Percentiles rank a stretch among this genome's conserved stretches.
Conservation (phyloP, 2,113 vertebrate species). For the Anguilla rostrata region DNA sequence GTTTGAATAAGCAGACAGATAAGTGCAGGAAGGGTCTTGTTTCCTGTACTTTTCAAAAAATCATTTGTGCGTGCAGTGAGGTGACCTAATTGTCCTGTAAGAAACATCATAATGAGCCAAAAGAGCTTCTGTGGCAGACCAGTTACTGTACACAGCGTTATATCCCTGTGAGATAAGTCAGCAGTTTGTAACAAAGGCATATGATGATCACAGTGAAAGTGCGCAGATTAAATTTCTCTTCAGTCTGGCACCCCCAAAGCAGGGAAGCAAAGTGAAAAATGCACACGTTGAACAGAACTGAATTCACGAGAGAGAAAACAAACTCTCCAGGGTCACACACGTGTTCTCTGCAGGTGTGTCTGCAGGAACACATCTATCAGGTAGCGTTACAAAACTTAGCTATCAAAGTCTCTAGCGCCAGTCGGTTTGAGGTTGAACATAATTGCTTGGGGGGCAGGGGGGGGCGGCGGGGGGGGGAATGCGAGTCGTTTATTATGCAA, state of each 20-base stretch:
- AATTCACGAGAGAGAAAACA: neutral
- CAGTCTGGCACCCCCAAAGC: neutral
- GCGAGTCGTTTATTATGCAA: constrained; percentile 14
- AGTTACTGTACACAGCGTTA: neutral
- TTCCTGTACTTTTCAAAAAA: neutral
- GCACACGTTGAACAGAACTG: neutral
- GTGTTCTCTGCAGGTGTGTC: neutral
- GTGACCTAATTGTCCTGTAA: neutral
- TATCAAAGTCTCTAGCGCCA: neutral
- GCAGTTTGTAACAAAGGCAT: neutral
- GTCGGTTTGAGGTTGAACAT: neutral
- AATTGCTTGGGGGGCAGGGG: neutral
- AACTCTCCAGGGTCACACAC: neutral
- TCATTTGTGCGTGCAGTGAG: neutral
- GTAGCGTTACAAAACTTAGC: neutral
- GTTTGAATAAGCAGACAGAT: neutral
- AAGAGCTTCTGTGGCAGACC: neutral
- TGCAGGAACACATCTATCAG: neutral
- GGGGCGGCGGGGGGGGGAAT: neutral
- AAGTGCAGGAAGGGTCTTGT: neutral
- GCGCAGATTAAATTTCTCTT: neutral
- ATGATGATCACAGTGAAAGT: neutral
- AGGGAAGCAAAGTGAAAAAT: neutral
- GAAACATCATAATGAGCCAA: neutral
- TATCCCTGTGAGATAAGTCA: neutral